phyloP scores from a whole-genome alignment of 2,888 invertebrate genomes.

The Cyrtodaria siliqua region DNA sequence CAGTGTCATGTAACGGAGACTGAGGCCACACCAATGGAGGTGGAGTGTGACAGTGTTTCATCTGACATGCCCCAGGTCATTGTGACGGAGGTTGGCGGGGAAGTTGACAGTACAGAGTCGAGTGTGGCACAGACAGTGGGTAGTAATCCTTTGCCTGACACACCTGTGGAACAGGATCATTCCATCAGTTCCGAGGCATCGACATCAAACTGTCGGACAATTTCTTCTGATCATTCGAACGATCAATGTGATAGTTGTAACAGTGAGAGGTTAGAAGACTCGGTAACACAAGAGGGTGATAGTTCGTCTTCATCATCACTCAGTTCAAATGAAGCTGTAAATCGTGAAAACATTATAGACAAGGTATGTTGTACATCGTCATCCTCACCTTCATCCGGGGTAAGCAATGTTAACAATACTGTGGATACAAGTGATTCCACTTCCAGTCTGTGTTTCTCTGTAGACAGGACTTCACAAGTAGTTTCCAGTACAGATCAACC shows the following conservation, averaged over 20 bases:
- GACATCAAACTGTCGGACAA: background rate
- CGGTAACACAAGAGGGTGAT: conserved; percentile 2
- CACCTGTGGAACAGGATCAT: conserved; percentile 1
- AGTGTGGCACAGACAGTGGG: conserved; percentile 8
- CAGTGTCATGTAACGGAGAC: conserved; percentile 9
- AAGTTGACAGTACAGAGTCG: conserved; percentile 62
- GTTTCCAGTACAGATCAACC: conserved; percentile 41
- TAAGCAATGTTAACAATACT: background rate
- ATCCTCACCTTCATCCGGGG: background rate
- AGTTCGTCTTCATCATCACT: background rate
- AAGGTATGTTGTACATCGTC: conserved; percentile 46
- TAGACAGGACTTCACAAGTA: conserved; percentile 25
- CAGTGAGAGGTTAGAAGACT: conserved; percentile 47
- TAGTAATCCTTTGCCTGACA: conserved; percentile 9
- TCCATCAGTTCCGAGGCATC: background rate
- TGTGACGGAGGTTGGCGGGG: conserved; percentile 19
- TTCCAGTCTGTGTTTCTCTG: conserved; percentile 6
- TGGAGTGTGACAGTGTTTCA: conserved; percentile 65
- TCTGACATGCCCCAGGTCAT: conserved; percentile 12
- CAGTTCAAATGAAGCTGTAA: no score
- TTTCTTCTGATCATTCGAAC: background rate
- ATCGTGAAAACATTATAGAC: conserved; percentile 27
- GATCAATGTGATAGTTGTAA: conserved; percentile 64
- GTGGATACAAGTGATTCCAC: conserved; percentile 11
- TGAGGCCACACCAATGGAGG: conserved; percentile 44